These are phyloP conservation scores for Solenopsis fugax DNA, from an alignment of 1,140 invertebrate genomes.

Conservation along the genomic window DNA sequence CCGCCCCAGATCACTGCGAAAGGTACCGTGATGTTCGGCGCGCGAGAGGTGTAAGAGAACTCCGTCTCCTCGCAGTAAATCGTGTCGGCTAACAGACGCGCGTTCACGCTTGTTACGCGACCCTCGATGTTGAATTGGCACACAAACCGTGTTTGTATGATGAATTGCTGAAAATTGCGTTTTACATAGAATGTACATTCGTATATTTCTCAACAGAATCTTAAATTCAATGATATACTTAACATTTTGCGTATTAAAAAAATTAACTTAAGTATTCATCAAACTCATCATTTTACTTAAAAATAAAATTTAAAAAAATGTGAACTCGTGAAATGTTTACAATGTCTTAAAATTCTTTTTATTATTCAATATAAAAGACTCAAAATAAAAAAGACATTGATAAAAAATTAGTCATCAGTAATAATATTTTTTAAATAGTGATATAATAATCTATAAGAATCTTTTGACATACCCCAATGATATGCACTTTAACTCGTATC, in stretches of 20 bases:
- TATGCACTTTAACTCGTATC: conserved; percentile 97
- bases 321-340: not conserved
- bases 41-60: conserved; percentile 95
- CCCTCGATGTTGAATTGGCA: conserved; percentile 99
- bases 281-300: conserved; percentile 3
- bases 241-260: not conserved
- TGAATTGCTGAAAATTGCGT: conserved; percentile 91
- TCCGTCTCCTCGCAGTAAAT: conserved; percentile 98
- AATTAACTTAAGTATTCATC: not conserved
- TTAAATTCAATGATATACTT: conserved; percentile 4
- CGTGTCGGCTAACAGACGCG: conserved; percentile 95
- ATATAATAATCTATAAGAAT: not conserved
- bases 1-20: conserved; percentile 98
- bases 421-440: not conserved
- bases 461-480: conserved; percentile 90
- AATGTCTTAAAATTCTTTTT: not conserved
- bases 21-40: conserved; percentile 96
- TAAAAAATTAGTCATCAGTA: not conserved
- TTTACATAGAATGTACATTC: not conserved
- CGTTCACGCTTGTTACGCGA: conserved; percentile 96
- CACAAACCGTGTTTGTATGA: conserved; percentile 96
- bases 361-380: not conserved
- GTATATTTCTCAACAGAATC: not conserved
- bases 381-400: too few relatives aligned
- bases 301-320: not conserved